phyloP scores from a whole-genome alignment of 2,113 vertebrate species.

The Aldabrachelys gigantea region DNA sequence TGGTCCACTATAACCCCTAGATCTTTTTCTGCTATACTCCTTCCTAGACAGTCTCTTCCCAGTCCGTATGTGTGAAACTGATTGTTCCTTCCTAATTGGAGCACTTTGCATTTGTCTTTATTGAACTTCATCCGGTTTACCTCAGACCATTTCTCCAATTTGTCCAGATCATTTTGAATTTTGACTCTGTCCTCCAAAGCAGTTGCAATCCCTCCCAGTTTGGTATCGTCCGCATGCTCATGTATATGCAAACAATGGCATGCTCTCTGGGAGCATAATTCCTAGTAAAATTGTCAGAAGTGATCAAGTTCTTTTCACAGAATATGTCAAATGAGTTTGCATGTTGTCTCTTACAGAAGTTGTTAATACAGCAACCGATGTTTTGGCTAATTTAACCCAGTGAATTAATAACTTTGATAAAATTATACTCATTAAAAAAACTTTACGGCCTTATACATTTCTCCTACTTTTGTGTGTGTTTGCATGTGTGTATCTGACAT shows the following conservation, averaged over 20 bases:
- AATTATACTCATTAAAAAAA: not conserved
- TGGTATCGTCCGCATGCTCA: no score
- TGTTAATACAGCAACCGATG: not conserved
- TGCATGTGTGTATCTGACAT: accelerated
- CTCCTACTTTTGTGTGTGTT: not conserved
- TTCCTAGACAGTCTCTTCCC: no score
- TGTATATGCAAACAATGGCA: not conserved
- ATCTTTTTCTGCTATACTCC: no score
- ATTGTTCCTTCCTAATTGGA: no score
- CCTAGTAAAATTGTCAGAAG: not conserved
- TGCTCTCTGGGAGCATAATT: not conserved
- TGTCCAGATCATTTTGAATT: no score
- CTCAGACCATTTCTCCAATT: no score
- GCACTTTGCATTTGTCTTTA: no score
- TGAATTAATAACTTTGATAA: not conserved
- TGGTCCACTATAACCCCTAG: no score
- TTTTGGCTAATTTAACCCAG: not conserved
- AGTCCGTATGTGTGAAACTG: no score
- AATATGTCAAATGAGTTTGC: not conserved
- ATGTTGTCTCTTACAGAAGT: not conserved
- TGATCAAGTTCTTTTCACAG: not conserved
- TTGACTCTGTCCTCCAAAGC: no score
- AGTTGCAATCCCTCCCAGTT: no score
- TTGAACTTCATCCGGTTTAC: no score
- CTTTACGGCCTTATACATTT: not conserved